Conservation (phyloP, 2,113 vertebrate genomes). For the Seriola dumerili region DNA sequence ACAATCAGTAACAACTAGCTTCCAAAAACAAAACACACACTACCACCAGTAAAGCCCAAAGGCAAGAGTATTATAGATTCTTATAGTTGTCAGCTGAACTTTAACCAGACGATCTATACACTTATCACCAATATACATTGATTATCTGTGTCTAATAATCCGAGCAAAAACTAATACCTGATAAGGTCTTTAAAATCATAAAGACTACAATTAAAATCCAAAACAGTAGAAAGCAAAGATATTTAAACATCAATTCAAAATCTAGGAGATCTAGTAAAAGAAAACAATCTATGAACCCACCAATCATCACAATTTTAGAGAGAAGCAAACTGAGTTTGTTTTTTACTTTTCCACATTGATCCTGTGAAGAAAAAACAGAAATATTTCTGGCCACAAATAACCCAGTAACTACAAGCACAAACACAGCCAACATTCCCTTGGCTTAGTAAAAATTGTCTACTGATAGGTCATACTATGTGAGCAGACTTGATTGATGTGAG, state of each 20-base stretch:
- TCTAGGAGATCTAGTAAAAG: neutral
- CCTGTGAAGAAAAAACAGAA: neutral
- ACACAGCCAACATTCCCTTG: neutral
- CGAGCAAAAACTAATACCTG: neutral
- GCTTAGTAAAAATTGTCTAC: neutral
- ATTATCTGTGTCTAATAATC: constrained; percentile 6
- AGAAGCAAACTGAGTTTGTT: neutral
- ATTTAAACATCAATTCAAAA: neutral
- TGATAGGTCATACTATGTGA: neutral
- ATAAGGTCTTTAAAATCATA: neutral
- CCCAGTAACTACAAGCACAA: neutral
- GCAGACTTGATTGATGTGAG: neutral
- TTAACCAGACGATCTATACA: constrained; percentile 21
- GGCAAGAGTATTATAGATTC: neutral
- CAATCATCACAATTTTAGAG: neutral
- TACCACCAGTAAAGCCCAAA: constrained; percentile 8
- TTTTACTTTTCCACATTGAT: neutral
- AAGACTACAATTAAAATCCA: neutral
- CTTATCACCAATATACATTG: neutral
- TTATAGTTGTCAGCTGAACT: constrained; percentile 7
- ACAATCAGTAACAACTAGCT: neutral
- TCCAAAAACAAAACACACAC: constrained; percentile 11
- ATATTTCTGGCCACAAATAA: neutral
- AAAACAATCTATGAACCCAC: neutral
- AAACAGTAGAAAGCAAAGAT: neutral